phyloP scores from a whole-genome alignment of 2,888 invertebrate genomes.

The Baccha elongata region DNA sequence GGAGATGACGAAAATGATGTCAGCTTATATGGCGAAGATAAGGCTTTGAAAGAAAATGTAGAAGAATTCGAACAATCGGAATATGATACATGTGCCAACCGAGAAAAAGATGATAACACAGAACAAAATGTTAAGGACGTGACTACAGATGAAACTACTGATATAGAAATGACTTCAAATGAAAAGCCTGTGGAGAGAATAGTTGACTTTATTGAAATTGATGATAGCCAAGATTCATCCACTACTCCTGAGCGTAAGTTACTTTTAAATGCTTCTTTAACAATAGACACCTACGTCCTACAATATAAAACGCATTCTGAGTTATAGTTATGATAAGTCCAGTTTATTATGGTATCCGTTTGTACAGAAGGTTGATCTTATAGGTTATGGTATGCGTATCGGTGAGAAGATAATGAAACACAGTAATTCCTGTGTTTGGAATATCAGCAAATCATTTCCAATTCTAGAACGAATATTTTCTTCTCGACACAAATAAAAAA shows the following conservation, averaged over 20 bases:
- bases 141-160: not conserved
- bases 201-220: constrained; percentile 37
- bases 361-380: too few species aligned
- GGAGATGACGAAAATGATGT: not conserved
- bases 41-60: not conserved
- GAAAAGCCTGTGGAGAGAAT: not conserved
- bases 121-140: not conserved
- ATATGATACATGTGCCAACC: not conserved
- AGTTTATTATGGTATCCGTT: too few species aligned
- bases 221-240: constrained; percentile 23
- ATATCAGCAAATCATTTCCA: too few species aligned
- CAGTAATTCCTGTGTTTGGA: too few species aligned
- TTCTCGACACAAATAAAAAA: too few species aligned
- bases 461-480: too few species aligned
- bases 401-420: too few species aligned
- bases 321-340: too few species aligned
- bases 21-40: not conserved
- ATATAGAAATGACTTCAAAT: not conserved
- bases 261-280: too few species aligned
- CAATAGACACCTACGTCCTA: too few species aligned
- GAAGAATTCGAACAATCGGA: not conserved
- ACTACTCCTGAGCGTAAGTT: constrained; percentile 16
- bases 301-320: too few species aligned
- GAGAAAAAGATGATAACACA: not conserved
- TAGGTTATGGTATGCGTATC: too few species aligned